Conservation (phyloP, 2,797 vertebrate genomes). For the Dromococcyx pavoninus region DNA sequence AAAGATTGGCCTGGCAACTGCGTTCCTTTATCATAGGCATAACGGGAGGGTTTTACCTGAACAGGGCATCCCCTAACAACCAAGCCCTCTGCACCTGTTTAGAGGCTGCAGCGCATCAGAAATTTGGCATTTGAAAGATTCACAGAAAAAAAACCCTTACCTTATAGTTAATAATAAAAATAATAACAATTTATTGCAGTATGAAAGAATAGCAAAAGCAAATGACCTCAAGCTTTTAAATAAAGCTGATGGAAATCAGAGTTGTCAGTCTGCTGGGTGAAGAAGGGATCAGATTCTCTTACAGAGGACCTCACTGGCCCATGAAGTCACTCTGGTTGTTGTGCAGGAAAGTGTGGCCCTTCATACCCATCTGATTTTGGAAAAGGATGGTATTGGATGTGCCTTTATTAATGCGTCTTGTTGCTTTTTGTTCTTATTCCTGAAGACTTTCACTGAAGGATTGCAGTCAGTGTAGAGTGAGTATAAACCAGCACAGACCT, state of each 20-base stretch:
- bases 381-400: not conserved
- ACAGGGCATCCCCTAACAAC: not conserved
- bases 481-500: conserved; percentile 10
- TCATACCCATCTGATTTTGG: not conserved
- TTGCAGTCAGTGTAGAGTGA: not conserved
- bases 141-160: not conserved
- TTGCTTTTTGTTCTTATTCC: not conserved
- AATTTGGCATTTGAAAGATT: not conserved
- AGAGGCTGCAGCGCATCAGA: not conserved
- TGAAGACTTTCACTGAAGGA: not conserved
- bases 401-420: not conserved
- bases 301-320: not conserved
- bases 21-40: not conserved
- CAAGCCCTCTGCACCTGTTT: not conserved
- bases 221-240: not conserved
- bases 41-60: not conserved
- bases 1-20: not conserved
- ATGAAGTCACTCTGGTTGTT: not conserved
- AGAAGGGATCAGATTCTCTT: not conserved
- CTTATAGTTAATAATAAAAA: not conserved
- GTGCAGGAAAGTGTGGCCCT: not conserved
- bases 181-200: not conserved
- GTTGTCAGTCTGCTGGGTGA: not conserved
- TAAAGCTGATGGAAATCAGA: not conserved
- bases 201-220: not conserved